These are phyloP conservation scores for Helicoverpa zea DNA, from an alignment of 1,140 invertebrate genomes.

Conservation along the genomic window DNA sequence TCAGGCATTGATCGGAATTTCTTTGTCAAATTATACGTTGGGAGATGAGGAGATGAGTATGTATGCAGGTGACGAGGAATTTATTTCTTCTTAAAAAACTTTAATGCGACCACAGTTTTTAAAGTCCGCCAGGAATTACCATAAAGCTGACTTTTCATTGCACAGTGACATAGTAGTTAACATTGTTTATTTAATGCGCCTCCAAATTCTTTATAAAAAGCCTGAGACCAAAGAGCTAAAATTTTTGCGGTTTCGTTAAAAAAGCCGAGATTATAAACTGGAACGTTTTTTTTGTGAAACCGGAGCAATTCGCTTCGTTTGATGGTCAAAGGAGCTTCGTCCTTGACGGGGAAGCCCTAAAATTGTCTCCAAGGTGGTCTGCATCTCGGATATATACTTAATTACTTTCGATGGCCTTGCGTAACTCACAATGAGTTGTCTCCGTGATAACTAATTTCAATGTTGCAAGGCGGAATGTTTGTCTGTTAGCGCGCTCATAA, in stretches of 20 bases:
- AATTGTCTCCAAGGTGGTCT: constrained; percentile 71
- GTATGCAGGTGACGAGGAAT: too few relatives aligned
- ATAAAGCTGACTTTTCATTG: background rate
- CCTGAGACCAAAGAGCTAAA: background rate
- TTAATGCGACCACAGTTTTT: too few relatives aligned
- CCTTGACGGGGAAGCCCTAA: constrained; percentile 72
- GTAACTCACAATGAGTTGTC: constrained; percentile 35
- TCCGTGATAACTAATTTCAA: constrained; percentile 40
- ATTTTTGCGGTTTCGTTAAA: background rate
- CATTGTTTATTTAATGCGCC: background rate
- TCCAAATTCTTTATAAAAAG: background rate
- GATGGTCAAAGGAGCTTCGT: constrained; percentile 54
- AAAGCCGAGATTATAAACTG: background rate
- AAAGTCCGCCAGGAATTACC: too few relatives aligned
- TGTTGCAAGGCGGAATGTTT: constrained; percentile 39
- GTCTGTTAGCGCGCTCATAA: constrained; percentile 13
- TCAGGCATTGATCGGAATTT: background rate
- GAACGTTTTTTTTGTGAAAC: constrained; percentile 55
- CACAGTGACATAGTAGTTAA: background rate
- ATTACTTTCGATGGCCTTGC: constrained; percentile 71
- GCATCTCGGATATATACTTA: constrained; percentile 53
- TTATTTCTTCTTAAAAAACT: too few relatives aligned
- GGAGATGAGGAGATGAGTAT: too few relatives aligned
- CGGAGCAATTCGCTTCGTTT: constrained; percentile 56
- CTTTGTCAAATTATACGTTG: background rate